Evolutionary conservation across 2,797 vertebrate species (phyloP).

Genomic region (Gymnothorax reevesii): DNA sequence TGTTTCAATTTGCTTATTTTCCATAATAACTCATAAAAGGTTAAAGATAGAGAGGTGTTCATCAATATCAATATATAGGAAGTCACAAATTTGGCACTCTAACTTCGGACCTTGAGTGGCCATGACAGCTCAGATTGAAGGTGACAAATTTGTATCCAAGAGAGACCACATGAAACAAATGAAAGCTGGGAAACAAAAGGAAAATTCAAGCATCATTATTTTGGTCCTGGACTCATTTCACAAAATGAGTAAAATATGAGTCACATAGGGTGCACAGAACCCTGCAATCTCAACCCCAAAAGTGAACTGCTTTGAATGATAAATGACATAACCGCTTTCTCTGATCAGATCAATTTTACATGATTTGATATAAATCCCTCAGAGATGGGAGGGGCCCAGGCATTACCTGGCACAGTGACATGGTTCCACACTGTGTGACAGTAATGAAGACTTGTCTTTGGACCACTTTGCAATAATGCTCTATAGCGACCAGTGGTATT

Average conservation of each 20-base stretch:
- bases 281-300: neutral
- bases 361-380: conserved; percentile 10
- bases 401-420: neutral
- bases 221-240: neutral
- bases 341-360: neutral
- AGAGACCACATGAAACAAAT: neutral
- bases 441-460: neutral
- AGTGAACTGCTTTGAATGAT: neutral
- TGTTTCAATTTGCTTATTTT: no score
- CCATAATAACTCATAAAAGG: no score
- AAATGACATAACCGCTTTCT: neutral
- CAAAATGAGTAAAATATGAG: neutral
- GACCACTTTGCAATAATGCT: neutral
- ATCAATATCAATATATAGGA: no score
- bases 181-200: neutral
- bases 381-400: neutral
- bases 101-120: no score
- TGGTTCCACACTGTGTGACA: neutral
- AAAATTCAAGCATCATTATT: neutral
- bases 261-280: neutral
- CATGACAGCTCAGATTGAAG: no score
- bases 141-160: no score
- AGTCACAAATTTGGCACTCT: no score
- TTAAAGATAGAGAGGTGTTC: no score
- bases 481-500: neutral